Evolutionary conservation across 2,113 vertebrate genomes (phyloP), one percentile per base, ranked within the genome.

Genomic region (Clarias batrachus): DNA sequence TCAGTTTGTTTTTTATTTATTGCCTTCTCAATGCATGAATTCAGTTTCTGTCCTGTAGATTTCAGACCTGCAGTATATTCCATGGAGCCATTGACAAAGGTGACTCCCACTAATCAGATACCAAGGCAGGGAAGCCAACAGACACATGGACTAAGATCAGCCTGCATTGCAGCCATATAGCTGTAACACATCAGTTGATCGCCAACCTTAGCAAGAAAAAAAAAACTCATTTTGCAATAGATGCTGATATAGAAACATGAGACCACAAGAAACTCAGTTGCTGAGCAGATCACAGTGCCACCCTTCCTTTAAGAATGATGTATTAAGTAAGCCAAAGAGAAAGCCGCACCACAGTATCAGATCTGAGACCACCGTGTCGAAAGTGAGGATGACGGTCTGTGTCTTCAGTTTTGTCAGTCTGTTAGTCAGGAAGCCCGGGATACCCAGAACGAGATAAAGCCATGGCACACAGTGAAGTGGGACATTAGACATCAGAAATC

Each of bases 341-440:
- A 90, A 87, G 48, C 90, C 90, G 83, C 78, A 78, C 85, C 89
- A 89, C 62, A 89, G 60, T 60, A 91, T 66, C 59, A 90, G 60
- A 79, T 91, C 90, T 1, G 89, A 89, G 11, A 84, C 62, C 19
- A 88, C 65, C 10, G 89, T 81, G 89, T 90, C 85, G 6, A 87
- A 54, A n/a, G 65, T 83, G 48, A 91, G 88, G 66, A 90, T 89
- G 74, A 73, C 79, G 1, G 74, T 87, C 19, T 84, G 82, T 3
- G 88, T 88, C 86, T 37, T 85, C 48, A 48, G 6, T 48, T 37
- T 37, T 37, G 33, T 89, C 83, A 14, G 82, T 79, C 33, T 54
- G 52, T 91, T 88, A 85, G 73, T 82, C 60, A 86, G 73, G 25
- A 89, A 76, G 59, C 90, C 90, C 37, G 88, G 14, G 62, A 87